Percentiles rank a stretch among this genome's conserved stretches.
Evolutionary conservation across 2,888 invertebrate genomes (phyloP).

Genomic region (Leucania comma): DNA sequence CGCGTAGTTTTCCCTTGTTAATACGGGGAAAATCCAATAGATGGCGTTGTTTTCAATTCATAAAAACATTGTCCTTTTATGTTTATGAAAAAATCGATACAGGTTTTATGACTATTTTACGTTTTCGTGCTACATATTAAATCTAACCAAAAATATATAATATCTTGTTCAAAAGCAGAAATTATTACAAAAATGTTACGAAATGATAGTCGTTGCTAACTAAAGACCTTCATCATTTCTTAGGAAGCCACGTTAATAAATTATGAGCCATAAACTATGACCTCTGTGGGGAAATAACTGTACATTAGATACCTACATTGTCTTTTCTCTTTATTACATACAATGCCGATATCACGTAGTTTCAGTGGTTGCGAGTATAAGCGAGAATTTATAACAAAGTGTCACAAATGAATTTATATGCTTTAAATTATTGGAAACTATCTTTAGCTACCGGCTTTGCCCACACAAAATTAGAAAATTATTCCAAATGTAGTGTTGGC

Average conservation of each 20-base stretch:
- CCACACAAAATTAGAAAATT: no score
- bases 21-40: constrained; percentile 32
- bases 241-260: constrained; percentile 38
- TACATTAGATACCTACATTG: constrained; percentile 25
- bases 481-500: no score
- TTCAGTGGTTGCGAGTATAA: constrained; percentile 18
- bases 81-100: not conserved
- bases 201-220: constrained; percentile 7
- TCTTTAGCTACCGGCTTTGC: no score
- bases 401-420: constrained; percentile 15
- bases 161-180: not conserved
- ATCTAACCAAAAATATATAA: not conserved
- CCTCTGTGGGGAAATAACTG: constrained; percentile 40
- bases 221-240: constrained; percentile 29
- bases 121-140: not conserved
- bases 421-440: not conserved
- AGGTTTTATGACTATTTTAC: not conserved
- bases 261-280: constrained; percentile 45
- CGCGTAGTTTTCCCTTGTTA: not conserved
- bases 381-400: constrained; percentile 31
- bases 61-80: not conserved
- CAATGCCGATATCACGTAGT: constrained; percentile 41
- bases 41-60: constrained; percentile 54
- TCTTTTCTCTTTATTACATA: constrained; percentile 41
- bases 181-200: not conserved